Conservation (phyloP, 2,113 vertebrate genomes). For the Takifugu bimaculatus region DNA sequence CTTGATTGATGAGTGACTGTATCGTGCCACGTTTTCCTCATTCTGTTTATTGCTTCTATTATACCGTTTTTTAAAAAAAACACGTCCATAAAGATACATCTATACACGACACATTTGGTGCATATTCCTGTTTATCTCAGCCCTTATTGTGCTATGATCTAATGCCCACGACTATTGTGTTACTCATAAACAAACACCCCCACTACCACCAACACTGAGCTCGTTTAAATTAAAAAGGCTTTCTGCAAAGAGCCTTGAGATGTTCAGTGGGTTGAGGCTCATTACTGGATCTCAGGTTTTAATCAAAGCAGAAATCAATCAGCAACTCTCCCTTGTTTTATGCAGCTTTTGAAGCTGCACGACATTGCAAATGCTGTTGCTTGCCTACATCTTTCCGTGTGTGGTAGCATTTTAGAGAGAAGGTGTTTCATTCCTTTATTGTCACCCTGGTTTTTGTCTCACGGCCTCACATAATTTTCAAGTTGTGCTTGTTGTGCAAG, state of each 20-base stretch:
- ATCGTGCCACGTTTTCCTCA: slow-evolving; percentile 9
- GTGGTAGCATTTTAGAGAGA: not conserved
- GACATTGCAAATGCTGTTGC: no score
- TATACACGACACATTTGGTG: no score
- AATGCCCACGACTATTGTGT: no score
- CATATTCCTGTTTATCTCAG: no score
- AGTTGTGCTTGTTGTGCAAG: not conserved
- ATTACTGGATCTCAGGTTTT: not conserved
- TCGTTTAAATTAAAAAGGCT: no score
- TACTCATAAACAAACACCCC: no score
- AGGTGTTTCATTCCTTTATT: no score
- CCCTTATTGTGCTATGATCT: no score
- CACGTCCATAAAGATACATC: no score
- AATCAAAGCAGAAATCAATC: not conserved
- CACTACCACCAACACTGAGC: no score
- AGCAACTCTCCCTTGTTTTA: not conserved
- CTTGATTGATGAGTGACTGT: not conserved
- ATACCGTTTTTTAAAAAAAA: no score
- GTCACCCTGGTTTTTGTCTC: no score
- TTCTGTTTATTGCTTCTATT: not conserved
- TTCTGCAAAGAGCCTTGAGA: slow-evolving; percentile 2
- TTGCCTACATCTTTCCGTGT: not conserved
- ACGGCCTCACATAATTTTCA: not conserved
- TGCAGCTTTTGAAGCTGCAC: not conserved
- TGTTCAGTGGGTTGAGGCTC: not conserved